phyloP scores from a whole-genome alignment of 1,140 invertebrate genomes.

The Philaenus spumarius region DNA sequence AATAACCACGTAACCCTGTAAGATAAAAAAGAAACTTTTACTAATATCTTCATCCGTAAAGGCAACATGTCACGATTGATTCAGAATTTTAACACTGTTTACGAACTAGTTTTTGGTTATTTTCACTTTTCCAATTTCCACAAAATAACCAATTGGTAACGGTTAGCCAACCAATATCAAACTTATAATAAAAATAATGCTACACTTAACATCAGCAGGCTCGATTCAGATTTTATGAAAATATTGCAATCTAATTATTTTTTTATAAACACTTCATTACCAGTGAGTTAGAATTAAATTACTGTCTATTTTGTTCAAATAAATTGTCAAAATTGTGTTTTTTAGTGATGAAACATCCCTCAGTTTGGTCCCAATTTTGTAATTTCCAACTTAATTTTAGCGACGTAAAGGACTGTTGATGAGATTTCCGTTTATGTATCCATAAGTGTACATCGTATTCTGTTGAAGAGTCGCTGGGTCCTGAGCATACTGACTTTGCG shows the following conservation, averaged over 20 bases:
- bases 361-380: background rate
- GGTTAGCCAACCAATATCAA: too few relatives aligned
- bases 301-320: background rate
- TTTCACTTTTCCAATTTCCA: too few relatives aligned
- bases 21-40: too few relatives aligned
- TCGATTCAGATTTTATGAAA: too few relatives aligned
- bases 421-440: slow-evolving; percentile 61
- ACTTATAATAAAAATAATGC: too few relatives aligned
- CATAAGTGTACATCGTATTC: slow-evolving; percentile 65
- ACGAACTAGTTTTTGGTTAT: too few relatives aligned
- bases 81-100: too few relatives aligned
- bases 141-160: too few relatives aligned
- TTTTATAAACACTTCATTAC: background rate
- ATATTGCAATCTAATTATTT: background rate
- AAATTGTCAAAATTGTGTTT: background rate
- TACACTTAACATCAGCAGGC: too few relatives aligned
- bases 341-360: background rate
- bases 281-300: background rate
- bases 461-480: slow-evolving; percentile 48
- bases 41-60: too few relatives aligned
- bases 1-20: too few relatives aligned
- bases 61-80: too few relatives aligned
- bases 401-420: slow-evolving; percentile 65
- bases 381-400: slow-evolving; percentile 35
- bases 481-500: slow-evolving; percentile 62